phyloP scores from a whole-genome alignment of 2,113 vertebrate genomes.

The Apteryx mantelli region DNA sequence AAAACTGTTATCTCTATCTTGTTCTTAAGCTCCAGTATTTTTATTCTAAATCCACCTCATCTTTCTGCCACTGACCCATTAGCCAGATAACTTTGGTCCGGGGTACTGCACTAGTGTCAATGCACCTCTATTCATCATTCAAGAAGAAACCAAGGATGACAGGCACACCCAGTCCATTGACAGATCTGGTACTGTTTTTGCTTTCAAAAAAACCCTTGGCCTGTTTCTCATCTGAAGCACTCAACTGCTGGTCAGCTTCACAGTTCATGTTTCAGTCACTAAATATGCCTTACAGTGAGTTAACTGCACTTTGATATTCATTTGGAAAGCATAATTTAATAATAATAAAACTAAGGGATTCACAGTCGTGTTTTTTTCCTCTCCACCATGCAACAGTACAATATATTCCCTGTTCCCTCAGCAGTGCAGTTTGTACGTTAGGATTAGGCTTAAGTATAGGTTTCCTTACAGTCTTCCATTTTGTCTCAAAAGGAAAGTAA shows the following conservation, averaged over 20 bases:
- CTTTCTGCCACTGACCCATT: conserved; percentile 32
- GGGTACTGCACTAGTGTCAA: not conserved
- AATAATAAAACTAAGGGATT: not conserved
- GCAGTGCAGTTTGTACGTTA: not conserved
- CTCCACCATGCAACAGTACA: not conserved
- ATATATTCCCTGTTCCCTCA: not conserved
- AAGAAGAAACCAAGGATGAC: not conserved
- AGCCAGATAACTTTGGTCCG: conserved; percentile 21
- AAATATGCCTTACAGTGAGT: not conserved
- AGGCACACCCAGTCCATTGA: not conserved
- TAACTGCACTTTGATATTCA: not conserved
- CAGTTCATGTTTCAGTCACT: not conserved
- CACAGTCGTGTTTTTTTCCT: not conserved
- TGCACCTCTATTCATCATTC: not conserved
- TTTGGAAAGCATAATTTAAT: not conserved
- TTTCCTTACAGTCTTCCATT: not conserved
- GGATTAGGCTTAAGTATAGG: not conserved
- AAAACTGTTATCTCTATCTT: conserved; percentile 11
- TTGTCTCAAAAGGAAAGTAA: not conserved
- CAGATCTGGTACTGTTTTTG: not conserved
- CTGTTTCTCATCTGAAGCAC: conserved; percentile 26
- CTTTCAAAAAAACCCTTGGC: not conserved
- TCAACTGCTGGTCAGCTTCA: not conserved
- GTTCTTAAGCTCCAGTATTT: not conserved
- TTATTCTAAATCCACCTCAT: conserved; percentile 36